phyloP scores from a whole-genome alignment of 1,140 invertebrate genomes.

The Steinernema khuongi region DNA sequence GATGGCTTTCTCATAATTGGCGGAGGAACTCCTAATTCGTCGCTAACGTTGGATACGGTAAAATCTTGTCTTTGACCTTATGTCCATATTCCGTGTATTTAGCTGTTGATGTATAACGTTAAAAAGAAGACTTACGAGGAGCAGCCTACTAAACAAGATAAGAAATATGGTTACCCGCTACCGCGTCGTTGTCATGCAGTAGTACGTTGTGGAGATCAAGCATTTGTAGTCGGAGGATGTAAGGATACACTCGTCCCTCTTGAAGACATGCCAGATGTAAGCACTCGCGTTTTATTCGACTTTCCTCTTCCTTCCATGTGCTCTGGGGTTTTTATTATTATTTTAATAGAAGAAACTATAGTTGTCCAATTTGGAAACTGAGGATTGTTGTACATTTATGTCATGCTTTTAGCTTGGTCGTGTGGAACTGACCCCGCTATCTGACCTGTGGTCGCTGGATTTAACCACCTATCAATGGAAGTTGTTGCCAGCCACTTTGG shows the following conservation, averaged over 20 bases:
- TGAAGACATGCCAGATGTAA: background rate
- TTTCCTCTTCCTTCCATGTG: slow-evolving; percentile 3
- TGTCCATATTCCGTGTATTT: too few relatives aligned
- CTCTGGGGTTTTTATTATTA: slow-evolving; percentile 2
- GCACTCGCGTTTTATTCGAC: background rate
- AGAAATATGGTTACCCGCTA: background rate
- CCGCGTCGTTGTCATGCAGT: background rate
- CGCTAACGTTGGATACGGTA: too few relatives aligned
- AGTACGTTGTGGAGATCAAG: background rate
- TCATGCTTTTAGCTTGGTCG: background rate
- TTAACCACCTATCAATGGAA: background rate
- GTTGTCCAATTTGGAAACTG: too few relatives aligned
- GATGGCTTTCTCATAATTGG: background rate
- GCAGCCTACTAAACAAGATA: background rate
- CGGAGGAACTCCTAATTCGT: background rate
- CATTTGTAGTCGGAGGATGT: background rate
- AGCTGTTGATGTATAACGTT: background rate
- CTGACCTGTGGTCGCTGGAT: background rate
- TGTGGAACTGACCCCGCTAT: background rate
- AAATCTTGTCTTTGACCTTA: too few relatives aligned
- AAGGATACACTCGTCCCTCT: background rate
- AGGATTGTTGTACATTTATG: background rate
- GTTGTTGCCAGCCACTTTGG: background rate
- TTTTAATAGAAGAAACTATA: too few relatives aligned
- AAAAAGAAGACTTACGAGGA: background rate